Evolutionary conservation across 2,888 invertebrate species (phyloP), one percentile per base, ranked within the genome.

Genomic region (Mactromeris polynyma): DNA sequence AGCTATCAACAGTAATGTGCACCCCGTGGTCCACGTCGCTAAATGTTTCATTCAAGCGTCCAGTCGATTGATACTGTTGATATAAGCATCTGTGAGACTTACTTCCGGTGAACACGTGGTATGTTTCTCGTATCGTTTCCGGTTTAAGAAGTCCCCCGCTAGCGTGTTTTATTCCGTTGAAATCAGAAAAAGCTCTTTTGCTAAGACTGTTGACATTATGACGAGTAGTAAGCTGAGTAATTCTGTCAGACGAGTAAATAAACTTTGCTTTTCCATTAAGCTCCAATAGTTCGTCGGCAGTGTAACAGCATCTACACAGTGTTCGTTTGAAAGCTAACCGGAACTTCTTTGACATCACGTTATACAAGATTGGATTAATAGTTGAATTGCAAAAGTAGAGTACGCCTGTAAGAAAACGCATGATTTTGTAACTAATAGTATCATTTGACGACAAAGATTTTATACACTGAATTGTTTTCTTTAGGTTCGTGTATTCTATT

Each of bases 301-400:
- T 78, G 46, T 88, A 90, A 26, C 88, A 88, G 69, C 90, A 88
- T 26, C 90, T 86, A 79, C 90, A 90, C 31, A 90, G 84, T 6
- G 90, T 90, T 46, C 90, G 38, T 73, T 90, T 90, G 58, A 90
- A 90, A 33, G 90, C 90, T 54, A 90, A 79, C 31, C 90, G 90
- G 80, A 90, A 90, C 73, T 90, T 90, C 86, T 88, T 90, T 26
- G 90, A 90, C 90, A 90, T 90, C 64, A 84, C 81, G 40, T 90
- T 90, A 77, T 88, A 90, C 26, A 90, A 85, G 26, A 90, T 85
- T 36, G 90, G 90, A 36, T 90, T 90, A 19, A 90, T 90, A 4
- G 90, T 90, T 19, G 90, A 90, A 73, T 90, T 90, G 54, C 88
- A 85, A 64, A 86, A 90, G 64, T 90, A 90, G 14, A 90, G 79